A percentile compares a stretch with the other conserved stretches of the same genome.
phyloP scores from a whole-genome alignment of 1,140 invertebrate species.

The Gerris buenoi region DNA sequence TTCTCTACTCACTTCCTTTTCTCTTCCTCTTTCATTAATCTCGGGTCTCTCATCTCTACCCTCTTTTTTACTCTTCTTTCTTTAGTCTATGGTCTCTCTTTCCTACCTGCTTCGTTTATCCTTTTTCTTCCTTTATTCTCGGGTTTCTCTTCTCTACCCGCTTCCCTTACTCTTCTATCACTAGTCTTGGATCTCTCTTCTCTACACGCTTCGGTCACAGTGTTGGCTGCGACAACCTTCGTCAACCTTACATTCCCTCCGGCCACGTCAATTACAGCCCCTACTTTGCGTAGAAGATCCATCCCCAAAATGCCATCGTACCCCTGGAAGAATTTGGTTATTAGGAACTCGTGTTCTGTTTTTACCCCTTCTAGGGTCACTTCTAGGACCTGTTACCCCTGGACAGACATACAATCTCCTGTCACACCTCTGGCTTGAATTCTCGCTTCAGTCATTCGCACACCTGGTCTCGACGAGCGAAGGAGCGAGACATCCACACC shows the following conservation, averaged over 20 bases:
- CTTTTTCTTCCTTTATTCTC: background rate
- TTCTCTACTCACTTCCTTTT: background rate
- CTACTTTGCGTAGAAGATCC: background rate
- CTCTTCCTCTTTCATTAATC: slow-evolving; percentile 1
- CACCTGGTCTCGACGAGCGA: background rate
- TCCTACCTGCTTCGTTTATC: background rate
- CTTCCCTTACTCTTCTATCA: background rate
- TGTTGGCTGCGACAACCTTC: background rate
- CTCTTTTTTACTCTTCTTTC: background rate
- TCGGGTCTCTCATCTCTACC: background rate
- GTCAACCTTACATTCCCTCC: background rate
- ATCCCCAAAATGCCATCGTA: background rate
- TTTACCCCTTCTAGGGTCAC: no score
- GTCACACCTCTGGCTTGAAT: background rate
- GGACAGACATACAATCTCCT: no score
- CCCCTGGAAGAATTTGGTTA: background rate
- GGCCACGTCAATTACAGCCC: background rate
- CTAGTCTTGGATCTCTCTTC: background rate
- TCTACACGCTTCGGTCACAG: background rate
- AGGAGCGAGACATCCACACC: background rate
- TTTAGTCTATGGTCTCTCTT: background rate
- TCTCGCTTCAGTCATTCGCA: background rate
- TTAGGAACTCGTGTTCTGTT: no score
- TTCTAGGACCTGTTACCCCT: no score
- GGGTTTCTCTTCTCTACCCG: background rate